Conservation (phyloP, 1,140 invertebrate genomes). For the Monochamus saltuarius region DNA sequence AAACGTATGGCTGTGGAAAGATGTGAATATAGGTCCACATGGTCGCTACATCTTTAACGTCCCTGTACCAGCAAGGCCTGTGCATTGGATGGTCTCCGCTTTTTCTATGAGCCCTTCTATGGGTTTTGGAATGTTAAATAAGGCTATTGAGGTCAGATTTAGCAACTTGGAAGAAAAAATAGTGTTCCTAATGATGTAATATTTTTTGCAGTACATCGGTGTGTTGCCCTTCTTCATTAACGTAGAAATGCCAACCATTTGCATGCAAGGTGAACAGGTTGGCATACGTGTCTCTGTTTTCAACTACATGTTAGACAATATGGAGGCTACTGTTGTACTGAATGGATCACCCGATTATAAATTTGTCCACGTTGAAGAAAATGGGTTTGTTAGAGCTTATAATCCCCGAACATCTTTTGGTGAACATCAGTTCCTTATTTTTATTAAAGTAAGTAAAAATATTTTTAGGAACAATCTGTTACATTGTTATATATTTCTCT, state of each 20-base stretch:
- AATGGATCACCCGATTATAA: constrained; percentile 86
- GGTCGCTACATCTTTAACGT: constrained; percentile 83
- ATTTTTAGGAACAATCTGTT: not conserved
- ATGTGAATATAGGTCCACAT: constrained; percentile 91
- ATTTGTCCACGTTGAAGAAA: constrained; percentile 91
- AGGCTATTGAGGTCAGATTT: constrained; percentile 66
- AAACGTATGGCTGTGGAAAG: constrained; percentile 92
- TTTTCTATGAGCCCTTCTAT: constrained; percentile 83
- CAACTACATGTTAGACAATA: constrained; percentile 84
- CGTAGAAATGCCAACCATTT: constrained; percentile 84
- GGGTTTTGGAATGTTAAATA: constrained; percentile 83
- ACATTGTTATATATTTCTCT: constrained; percentile 23
- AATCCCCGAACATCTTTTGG: constrained; percentile 85
- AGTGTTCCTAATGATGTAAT: not conserved
- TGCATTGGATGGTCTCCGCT: constrained; percentile 90
- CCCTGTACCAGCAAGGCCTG: constrained; percentile 81
- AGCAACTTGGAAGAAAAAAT: not conserved
- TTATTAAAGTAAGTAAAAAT: constrained; percentile 58
- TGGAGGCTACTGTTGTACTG: constrained; percentile 84
- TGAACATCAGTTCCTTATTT: constrained; percentile 92
- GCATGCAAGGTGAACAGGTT: constrained; percentile 90
- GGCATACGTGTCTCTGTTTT: constrained; percentile 90
- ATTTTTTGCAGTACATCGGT: constrained; percentile 66
- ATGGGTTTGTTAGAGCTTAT: constrained; percentile 83
- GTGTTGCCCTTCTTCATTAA: constrained; percentile 92